These are phyloP conservation scores for Arctocebus calabarensis DNA, from an alignment of 2,797 vertebrate genomes.

Conservation along the genomic window DNA sequence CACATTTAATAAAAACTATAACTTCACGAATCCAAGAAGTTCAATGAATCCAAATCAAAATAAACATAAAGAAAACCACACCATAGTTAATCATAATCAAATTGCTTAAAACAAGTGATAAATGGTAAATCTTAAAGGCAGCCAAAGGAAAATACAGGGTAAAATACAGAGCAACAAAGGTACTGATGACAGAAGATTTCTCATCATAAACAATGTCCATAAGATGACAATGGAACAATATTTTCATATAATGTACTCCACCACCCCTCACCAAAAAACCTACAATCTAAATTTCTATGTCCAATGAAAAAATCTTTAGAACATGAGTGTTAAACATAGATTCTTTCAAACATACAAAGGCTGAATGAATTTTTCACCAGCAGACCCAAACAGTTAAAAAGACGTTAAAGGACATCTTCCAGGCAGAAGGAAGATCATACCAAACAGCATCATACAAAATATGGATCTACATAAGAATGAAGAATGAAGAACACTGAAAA, in stretches of 20 bases:
- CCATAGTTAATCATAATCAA: background rate
- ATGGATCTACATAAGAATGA: background rate
- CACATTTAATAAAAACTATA: background rate
- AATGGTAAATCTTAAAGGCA: background rate
- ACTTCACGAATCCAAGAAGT: background rate
- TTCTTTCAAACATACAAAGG: background rate
- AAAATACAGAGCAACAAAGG: background rate
- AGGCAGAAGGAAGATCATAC: background rate
- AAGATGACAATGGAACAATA: background rate
- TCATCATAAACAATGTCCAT: background rate
- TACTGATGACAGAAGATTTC: background rate
- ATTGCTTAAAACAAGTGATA: background rate
- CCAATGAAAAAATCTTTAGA: background rate
- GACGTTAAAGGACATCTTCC: background rate
- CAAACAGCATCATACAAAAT: background rate
- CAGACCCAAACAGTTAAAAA: background rate
- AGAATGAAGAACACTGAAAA: background rate
- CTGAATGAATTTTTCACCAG: background rate
- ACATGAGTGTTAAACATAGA: background rate
- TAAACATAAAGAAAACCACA: background rate
- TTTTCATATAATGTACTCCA: background rate
- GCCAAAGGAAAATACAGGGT: background rate
- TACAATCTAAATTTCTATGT: background rate
- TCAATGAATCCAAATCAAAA: background rate
- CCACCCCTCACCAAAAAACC: background rate